Evolutionary conservation across 2,797 vertebrate species (phyloP).

Genomic region (Podarcis siculus): DNA sequence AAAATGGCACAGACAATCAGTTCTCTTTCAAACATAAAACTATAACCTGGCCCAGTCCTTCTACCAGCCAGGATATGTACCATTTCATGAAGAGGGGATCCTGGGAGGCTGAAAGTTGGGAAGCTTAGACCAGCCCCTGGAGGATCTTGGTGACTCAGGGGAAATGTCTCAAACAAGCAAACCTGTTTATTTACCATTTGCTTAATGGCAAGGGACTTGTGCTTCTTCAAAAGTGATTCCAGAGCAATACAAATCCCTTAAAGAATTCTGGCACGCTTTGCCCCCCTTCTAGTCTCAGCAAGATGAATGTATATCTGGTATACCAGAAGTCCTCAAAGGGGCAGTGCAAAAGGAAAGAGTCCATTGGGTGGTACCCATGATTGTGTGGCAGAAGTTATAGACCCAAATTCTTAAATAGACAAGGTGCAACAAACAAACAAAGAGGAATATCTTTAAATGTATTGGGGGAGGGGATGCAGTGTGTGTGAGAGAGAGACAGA

Average conservation of each 20-base stretch:
- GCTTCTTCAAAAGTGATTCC: neutral
- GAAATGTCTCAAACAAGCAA: neutral
- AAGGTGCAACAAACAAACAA: neutral
- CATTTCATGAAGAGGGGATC: neutral
- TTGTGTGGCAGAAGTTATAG: neutral
- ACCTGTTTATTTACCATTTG: neutral
- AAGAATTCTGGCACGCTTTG: neutral
- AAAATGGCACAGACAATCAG: too few relatives aligned
- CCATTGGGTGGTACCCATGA: neutral
- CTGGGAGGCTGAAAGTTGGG: neutral
- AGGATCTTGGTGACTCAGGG: neutral
- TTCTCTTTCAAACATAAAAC: too few relatives aligned
- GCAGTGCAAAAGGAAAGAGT: neutral
- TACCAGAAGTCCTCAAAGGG: neutral
- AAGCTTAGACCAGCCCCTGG: neutral
- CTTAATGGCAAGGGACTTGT: neutral
- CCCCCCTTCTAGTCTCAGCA: neutral
- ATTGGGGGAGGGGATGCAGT: neutral
- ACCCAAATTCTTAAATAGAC: neutral
- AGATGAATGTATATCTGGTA: neutral
- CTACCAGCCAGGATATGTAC: neutral
- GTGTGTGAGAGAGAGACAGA: neutral
- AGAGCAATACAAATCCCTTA: neutral
- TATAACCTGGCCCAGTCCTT: neutral
- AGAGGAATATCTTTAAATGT: too few relatives aligned